Percentiles rank a stretch among this genome's conserved stretches.
Conservation (phyloP, 2,888 invertebrate species). For the Cephus sareptanus region DNA sequence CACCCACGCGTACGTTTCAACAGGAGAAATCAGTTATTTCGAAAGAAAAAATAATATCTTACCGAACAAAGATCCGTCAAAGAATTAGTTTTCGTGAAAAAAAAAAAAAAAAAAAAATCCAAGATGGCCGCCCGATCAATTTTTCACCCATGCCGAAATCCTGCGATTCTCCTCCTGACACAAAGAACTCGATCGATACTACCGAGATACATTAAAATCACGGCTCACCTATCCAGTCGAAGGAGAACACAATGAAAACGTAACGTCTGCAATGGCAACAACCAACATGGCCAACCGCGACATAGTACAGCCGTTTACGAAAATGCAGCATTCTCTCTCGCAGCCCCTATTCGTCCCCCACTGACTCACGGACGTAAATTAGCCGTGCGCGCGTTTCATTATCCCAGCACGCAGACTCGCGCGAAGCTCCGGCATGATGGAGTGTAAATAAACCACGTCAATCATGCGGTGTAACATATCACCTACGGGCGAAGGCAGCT, state of each 20-base stretch:
- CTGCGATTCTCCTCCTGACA: background rate
- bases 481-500: conserved; percentile 4
- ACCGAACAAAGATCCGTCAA: background rate
- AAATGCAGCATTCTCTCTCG: background rate
- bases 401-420: conserved; percentile 1
- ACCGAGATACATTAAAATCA: background rate
- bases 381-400: conserved; percentile 3
- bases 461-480: conserved; percentile 8
- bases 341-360: background rate
- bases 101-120: no score
- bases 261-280: background rate
- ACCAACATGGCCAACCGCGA: background rate
- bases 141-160: background rate
- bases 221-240: background rate
- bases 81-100: background rate
- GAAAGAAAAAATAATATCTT: background rate
- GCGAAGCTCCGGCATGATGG: conserved; percentile 3
- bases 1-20: background rate
- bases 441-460: conserved; percentile 7
- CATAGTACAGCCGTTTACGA: background rate
- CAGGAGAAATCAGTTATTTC: background rate
- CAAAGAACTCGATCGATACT: background rate
- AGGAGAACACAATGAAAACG: background rate
- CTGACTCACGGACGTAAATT: conserved; percentile 1
- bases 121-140: background rate